Evolutionary conservation across 2,888 invertebrate genomes (phyloP), one percentile per base, ranked within the genome.

Genomic region (Drosophila engyochracea): DNA sequence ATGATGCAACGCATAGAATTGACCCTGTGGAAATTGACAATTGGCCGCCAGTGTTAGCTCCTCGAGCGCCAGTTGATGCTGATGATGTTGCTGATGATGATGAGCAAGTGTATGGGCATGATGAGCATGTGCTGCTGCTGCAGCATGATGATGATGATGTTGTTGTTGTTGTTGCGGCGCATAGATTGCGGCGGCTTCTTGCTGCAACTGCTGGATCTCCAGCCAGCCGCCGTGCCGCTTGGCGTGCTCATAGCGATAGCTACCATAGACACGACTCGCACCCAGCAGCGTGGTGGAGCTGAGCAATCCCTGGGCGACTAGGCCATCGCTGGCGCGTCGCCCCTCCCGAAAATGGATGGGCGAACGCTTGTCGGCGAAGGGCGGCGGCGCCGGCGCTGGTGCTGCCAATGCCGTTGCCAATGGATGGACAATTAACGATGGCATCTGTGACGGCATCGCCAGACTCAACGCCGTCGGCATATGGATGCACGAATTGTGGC

Each of bases 241-340:
- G 76, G 96, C 96, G 92, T 89, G 84, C 65, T 97, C 97, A 82
- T 96, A 96, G 22, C 91, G 91, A 65, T 91, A 91, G 73, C 92
- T 92, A 59, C 91, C 92, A 51, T 90, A 90, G n/a, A 90, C 72
- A 10, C 88, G 80, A 19, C 91, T 90, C 61, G 89, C 80, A 51
- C 86, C 89, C 35, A 92, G 72, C 59, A 86, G 76, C n/a, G 90
- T 82, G 31, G 76, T 74, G 51, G 95, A 95, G 70, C 93, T 95
- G 31, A 93, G 81, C 25, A 95, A 94, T 91, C 97, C 97, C 90
- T 97, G 97, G 31, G 96, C 97, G 33, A 98, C 97, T 52, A 98
- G 94, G 7, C 98, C 98, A 91, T 98, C 98, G 85, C 98, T 98
- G 1, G 98, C 98, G 70, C 98, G 95, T 60, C 97, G 94, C 4